These are phyloP conservation scores for Brachycybe producta DNA, from an alignment of 2,888 invertebrate genomes.

Conservation along the genomic window DNA sequence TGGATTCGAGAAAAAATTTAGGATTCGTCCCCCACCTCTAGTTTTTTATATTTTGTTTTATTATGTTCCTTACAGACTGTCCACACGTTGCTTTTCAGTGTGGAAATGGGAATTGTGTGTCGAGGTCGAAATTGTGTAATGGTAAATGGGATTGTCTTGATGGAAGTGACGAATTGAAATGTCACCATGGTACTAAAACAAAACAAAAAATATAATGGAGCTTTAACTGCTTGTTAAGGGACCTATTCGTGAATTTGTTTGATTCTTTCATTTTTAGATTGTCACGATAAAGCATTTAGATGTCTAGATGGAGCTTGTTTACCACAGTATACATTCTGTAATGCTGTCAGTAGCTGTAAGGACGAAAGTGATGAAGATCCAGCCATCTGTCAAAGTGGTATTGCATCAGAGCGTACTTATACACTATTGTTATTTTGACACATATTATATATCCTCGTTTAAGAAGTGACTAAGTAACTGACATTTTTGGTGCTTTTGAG, in stretches of 20 bases:
- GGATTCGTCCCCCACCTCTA: too few relatives aligned
- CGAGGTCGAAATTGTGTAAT: conserved; percentile 64
- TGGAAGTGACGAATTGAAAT: conserved; percentile 32
- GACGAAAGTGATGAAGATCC: conserved; percentile 66
- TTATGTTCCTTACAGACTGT: too few relatives aligned
- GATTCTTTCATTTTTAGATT: conserved; percentile 14
- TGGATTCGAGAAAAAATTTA: too few relatives aligned
- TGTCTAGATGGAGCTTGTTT: conserved; percentile 75
- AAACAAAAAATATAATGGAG: conserved; percentile 10
- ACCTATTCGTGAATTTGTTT: too few relatives aligned
- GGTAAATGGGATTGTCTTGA: conserved; percentile 44
- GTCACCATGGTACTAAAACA: conserved; percentile 24
- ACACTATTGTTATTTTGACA: too few relatives aligned
- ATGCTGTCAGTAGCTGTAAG: conserved; percentile 70
- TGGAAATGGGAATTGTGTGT: conserved; percentile 52
- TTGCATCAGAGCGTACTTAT: neutral
- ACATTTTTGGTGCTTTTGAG: neutral
- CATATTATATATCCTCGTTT: too few relatives aligned
- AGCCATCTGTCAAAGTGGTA: conserved; percentile 21
- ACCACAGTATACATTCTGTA: conserved; percentile 83
- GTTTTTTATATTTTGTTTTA: conserved; percentile 1
- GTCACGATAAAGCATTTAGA: conserved; percentile 67
- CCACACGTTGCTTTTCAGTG: conserved; percentile 36
- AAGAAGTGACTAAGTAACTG: neutral
- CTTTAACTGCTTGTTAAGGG: too few relatives aligned